Base-by-base conservation (phyloP, 2,888 invertebrate species). In the Leucophora obtusa region DNA sequence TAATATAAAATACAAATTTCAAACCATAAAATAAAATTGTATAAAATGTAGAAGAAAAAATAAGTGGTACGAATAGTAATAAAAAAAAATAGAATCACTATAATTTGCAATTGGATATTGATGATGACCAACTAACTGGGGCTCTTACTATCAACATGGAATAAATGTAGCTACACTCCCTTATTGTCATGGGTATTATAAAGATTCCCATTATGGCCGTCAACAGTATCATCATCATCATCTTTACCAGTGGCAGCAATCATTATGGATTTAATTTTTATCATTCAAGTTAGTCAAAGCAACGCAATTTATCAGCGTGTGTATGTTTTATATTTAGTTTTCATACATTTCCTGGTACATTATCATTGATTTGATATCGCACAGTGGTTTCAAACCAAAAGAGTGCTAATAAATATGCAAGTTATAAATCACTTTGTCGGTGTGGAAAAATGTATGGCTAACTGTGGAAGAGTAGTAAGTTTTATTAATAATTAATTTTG, bases 291-390 rank as follows among this genome's bases (percentile, higher is more conserved):
- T 15, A 60, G 33, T 66, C 33, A 50, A 58, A 43, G 51, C 53
- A 68, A 58, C 43, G 15, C 53, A 71, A 33, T 51, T 70, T 28
- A 3, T 43, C 7, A 50, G 21, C 14, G 4, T 28, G 28, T 6
- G 28, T 28, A 11, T 21, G 38, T 35, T 51, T 24, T 66, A 51
- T 54, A n/a, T 18, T 47, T 15, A 50, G 47, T 59, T 65, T 54
- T 69, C 69, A 73, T 21, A 54, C 18, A 54, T 70, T 77, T 77
- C 60, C 77, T 63, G 35, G n/a, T 51, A 66, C 66, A 77, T 75
- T 77, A 63, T 59, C 82, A 75, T 56, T 77, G 75, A 76, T 81
- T 81, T 82, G 74, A 82, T 82, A 79, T 81, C 62, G 76, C 73
- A n/a, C n/a, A n/a, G n/a, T n/a, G n/a, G n/a, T n/a, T n/a, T n/a